phyloP scores from a whole-genome alignment of 2,113 vertebrate genomes.

The Corythornis madagascariensis region DNA sequence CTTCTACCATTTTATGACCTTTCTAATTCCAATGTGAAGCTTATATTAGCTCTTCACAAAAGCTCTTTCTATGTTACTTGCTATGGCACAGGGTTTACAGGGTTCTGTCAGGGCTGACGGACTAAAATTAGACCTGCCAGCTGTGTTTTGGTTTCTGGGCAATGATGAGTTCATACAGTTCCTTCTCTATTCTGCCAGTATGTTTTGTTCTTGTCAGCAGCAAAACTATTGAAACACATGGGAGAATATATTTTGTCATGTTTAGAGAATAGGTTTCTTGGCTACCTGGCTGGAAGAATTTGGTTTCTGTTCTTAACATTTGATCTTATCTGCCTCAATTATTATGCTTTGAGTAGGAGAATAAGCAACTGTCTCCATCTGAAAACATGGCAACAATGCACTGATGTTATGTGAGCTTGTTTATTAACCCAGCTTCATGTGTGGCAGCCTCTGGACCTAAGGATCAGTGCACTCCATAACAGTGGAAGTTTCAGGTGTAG shows the following conservation, averaged over 20 bases:
- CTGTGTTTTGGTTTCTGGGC: conserved; percentile 13
- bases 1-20: neutral
- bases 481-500: neutral
- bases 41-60: neutral
- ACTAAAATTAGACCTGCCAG: neutral
- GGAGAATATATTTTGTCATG: neutral
- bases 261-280: neutral
- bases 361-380: neutral
- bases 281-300: neutral
- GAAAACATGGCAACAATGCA: accelerated
- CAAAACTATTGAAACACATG: neutral
- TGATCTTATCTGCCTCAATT: neutral
- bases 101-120: neutral
- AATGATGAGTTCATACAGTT: neutral
- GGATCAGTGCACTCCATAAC: neutral
- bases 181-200: neutral
- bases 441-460: neutral
- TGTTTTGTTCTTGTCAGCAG: neutral
- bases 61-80: neutral
- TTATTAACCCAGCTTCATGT: neutral
- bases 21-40: neutral
- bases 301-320: neutral
- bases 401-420: neutral
- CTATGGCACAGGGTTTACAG: neutral
- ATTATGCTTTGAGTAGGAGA: neutral